Evolutionary conservation across 2,797 vertebrate genomes (phyloP), one percentile per base, ranked within the genome.

Genomic region (Vireo griseus): DNA sequence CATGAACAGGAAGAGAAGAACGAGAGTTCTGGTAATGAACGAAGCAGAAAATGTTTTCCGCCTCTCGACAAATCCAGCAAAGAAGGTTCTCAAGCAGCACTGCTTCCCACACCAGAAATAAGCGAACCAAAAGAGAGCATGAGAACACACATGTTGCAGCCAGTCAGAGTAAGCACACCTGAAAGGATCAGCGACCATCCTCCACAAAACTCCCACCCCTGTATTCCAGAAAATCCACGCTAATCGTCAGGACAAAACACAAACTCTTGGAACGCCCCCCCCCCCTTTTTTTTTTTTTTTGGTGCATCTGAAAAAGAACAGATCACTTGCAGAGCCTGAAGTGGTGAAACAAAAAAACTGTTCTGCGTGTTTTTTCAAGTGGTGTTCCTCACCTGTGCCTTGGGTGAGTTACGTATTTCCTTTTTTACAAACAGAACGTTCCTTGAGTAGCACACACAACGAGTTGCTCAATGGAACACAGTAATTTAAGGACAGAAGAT

Each of bases 1-100:
- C 37, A 93, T 89, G 61, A 89, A 58, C 10, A 87, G 33, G 37
- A 95, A 92, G 45, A 92, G 74, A 65, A 93, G 86, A 78, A 71
- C 13, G 5, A 73, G 52, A 74, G 21, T 31, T 89, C 75, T 85
- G 77, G 57, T 89, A 94, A 92, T 85, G 86, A 72, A 93, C 29
- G 3, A 95, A 73, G 66, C 58, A 91, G 62, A 75, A 78, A 21
- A 66, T 54, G 37, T 86, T 75, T 81, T 84, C 80, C 59, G 79
- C n/a, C 48, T 81, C 80, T 71, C 47, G 33, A 71, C 37, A 91
- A 76, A 94, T 51, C 52, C 65, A 84, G 48, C 33, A 88, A 75
- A 86, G 33, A 66, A 51, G 6, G 22, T 65, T 92, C 57, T 82
- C 55, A 76, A 76, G 58, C 45, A 76, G 48, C 57, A 57, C 55